Conservation (phyloP, 1,140 invertebrate genomes). For the Phthorimaea operculella region DNA sequence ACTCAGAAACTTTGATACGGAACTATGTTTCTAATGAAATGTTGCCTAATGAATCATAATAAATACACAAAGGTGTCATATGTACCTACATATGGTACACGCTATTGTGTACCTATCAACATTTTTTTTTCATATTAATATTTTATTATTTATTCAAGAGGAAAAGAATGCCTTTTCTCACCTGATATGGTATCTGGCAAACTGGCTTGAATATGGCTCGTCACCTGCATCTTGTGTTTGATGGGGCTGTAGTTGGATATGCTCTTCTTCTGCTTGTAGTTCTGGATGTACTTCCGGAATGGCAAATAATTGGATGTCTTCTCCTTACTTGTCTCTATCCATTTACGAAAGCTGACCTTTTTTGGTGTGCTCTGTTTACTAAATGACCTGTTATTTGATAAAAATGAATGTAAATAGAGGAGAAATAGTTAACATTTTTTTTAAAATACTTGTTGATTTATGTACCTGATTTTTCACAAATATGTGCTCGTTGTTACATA, state of each 20-base stretch:
- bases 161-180: constrained; percentile 15
- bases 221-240: constrained; percentile 43
- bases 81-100: too few species aligned
- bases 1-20: too few species aligned
- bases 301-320: constrained; percentile 54
- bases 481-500: too few species aligned
- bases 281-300: constrained; percentile 51
- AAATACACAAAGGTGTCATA: too few species aligned
- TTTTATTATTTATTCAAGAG: too few species aligned
- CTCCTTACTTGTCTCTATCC: constrained; percentile 54
- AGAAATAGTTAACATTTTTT: too few species aligned
- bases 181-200: constrained; percentile 43
- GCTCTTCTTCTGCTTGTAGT: constrained; percentile 53
- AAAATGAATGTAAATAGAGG: not conserved
- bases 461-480: too few species aligned
- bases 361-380: constrained; percentile 58
- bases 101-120: too few species aligned
- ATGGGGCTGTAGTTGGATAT: constrained; percentile 44
- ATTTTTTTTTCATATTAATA: too few species aligned
- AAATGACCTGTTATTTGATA: constrained; percentile 29
- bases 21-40: too few species aligned
- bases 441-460: too few species aligned
- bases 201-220: constrained; percentile 40
- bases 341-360: constrained; percentile 56
- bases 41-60: too few species aligned